Evolutionary conservation across 2,888 invertebrate species (phyloP), one percentile per base, ranked within the genome.

Genomic region (Hemithea aestivaria): DNA sequence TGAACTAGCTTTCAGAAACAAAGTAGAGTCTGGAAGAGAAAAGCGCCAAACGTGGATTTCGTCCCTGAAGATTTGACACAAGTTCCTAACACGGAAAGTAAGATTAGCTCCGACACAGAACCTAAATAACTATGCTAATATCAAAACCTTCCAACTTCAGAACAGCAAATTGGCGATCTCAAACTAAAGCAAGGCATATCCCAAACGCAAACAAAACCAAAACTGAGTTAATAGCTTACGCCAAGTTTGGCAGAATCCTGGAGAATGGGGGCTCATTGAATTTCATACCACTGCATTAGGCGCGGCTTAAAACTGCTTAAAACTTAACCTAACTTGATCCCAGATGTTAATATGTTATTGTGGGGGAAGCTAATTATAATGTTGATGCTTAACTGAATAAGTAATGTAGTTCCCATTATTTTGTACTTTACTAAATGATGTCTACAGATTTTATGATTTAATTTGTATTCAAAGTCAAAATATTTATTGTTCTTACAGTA

Each of bases 211-310:
- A 45, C 42, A 40, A 11, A 36, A 39, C 33, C 33, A 29, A 28
- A 45, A 42, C 46, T 45, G 39, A 45, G 43, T 49, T 51, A 49
- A 49, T 47, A 45, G 48, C 49, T 51, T 50, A 45, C 47, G 26
- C 30, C 40, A 37, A 51, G 45, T 51, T 45, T 29, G 33, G 42
- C 24, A 35, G 40, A 44, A 45, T 42, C 38, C 27, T 37, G 45
- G 21, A 39, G 35, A 23, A 38, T 16, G 20, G 27, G 20, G 28
- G 41, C 56, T 60, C 64, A 60, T 64, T 62, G 61, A 62, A 62
- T 64, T 64, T 62, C 64, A 63, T 63, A 58, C 44, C 54, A 52
- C 49, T 52, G 50, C 52, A 58, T 50, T 53, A 61, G 51, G 40
- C 35, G 32, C 8, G 46, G 50, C 48, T 55, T 53, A 51, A 45